phyloP scores from a whole-genome alignment of 1,140 invertebrate species.

The Batillaria attramentaria region DNA sequence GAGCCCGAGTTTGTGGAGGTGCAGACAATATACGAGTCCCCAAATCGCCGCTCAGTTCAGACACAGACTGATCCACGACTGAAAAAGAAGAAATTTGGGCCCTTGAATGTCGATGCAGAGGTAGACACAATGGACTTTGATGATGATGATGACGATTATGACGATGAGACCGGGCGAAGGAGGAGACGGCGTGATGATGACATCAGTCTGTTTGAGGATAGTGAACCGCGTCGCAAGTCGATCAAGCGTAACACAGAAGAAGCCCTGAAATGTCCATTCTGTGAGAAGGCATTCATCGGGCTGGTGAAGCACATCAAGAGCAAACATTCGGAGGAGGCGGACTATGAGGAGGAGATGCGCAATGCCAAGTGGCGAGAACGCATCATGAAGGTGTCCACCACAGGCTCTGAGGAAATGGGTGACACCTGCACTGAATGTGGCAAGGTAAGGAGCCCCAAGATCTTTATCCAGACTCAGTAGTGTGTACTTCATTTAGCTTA shows the following conservation, averaged over 20 bases:
- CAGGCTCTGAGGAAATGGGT: conserved; percentile 61
- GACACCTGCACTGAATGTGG: conserved; percentile 67
- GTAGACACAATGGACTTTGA: conserved; percentile 49
- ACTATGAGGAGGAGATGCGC: conserved; percentile 68
- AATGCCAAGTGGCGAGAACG: conserved; percentile 69
- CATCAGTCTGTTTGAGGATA: conserved; percentile 64
- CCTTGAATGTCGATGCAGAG: conserved; percentile 57
- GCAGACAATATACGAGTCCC: conserved; percentile 60
- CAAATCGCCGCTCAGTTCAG: conserved; percentile 62
- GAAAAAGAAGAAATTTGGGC: conserved; percentile 68
- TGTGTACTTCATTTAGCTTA: too few relatives aligned
- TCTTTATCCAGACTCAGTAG: too few relatives aligned
- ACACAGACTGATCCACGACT: conserved; percentile 67
- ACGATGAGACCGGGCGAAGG: conserved; percentile 46
- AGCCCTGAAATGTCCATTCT: conserved; percentile 68
- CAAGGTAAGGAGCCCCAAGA: too few relatives aligned
- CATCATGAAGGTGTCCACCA: conserved; percentile 68
- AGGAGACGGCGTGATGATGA: conserved; percentile 59
- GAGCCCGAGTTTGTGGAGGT: conserved; percentile 65
- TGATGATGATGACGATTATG: conserved; percentile 47
- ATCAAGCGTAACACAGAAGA: conserved; percentile 66
- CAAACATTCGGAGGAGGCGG: conserved; percentile 65
- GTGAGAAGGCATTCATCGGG: conserved; percentile 68
- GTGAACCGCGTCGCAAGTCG: conserved; percentile 61
- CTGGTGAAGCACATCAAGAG: conserved; percentile 68